Conservation (phyloP, 2,888 invertebrate genomes). For the Neocrepidodera transversa region DNA sequence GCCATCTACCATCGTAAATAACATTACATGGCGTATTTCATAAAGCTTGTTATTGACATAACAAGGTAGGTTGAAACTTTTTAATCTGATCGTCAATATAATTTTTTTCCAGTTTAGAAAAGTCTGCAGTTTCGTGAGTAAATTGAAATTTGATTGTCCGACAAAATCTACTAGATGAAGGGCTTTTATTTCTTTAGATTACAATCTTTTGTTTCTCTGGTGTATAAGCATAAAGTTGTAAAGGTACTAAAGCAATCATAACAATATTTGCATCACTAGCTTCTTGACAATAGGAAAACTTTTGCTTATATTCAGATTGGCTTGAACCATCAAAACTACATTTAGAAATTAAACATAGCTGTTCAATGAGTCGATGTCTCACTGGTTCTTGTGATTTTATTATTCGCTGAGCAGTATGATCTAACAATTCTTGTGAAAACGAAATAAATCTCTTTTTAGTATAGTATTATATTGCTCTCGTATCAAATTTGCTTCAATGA, state of each 20-base stretch:
- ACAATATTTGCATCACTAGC: not conserved
- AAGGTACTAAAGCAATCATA: not conserved
- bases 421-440: not conserved
- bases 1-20: too few relatives aligned
- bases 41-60: not conserved
- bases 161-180: not conserved
- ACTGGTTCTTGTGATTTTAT: not conserved
- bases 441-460: not conserved
- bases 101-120: not conserved
- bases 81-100: not conserved
- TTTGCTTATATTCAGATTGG: not conserved
- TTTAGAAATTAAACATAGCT: not conserved
- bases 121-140: too few relatives aligned
- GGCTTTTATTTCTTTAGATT: not conserved
- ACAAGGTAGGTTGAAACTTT: not conserved
- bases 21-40: too few relatives aligned
- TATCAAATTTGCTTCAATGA: too few relatives aligned
- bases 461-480: not conserved
- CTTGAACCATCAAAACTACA: too few relatives aligned
- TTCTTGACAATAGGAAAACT: not conserved
- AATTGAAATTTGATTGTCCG: too few relatives aligned
- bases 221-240: not conserved
- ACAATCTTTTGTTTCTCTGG: not conserved
- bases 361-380: not conserved
- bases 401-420: not conserved